Percentiles rank a stretch among this genome's conserved stretches.
Conservation (phyloP, 2,888 invertebrate species). For the Theretra japonica region DNA sequence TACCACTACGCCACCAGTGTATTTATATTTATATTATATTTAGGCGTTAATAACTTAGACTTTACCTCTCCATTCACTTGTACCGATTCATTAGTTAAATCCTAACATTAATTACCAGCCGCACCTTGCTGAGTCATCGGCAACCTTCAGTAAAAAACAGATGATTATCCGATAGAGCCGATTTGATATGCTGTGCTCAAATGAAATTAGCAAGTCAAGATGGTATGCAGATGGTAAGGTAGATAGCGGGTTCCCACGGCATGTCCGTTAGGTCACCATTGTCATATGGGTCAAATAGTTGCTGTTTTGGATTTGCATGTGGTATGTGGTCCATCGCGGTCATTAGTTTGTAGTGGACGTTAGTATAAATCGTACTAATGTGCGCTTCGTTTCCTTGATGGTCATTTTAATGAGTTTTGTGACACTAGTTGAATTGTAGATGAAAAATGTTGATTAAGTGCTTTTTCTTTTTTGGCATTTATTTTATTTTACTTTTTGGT, state of each 20-base stretch:
- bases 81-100: slow-evolving; percentile 15
- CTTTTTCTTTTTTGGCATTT: too few species aligned
- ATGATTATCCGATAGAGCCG: neutral
- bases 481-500: too few species aligned
- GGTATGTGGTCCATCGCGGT: too few species aligned
- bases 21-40: too few species aligned
- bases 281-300: slow-evolving; percentile 10
- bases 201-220: slow-evolving; percentile 32
- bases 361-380: too few species aligned
- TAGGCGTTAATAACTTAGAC: neutral
- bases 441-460: too few species aligned
- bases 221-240: neutral
- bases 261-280: slow-evolving; percentile 11
- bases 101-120: slow-evolving; percentile 15
- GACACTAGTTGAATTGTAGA: too few species aligned
- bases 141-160: neutral
- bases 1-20: too few species aligned
- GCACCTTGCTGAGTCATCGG: slow-evolving; percentile 9
- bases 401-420: too few species aligned
- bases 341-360: too few species aligned
- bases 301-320: slow-evolving; percentile 11
- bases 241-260: slow-evolving; percentile 22
- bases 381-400: too few species aligned
- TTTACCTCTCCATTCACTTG: neutral
- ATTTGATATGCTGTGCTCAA: slow-evolving; percentile 18